These are phyloP conservation scores for Crocodylus rhombifer DNA, from an alignment of 2,797 vertebrate genomes.

Conservation along the genomic window DNA sequence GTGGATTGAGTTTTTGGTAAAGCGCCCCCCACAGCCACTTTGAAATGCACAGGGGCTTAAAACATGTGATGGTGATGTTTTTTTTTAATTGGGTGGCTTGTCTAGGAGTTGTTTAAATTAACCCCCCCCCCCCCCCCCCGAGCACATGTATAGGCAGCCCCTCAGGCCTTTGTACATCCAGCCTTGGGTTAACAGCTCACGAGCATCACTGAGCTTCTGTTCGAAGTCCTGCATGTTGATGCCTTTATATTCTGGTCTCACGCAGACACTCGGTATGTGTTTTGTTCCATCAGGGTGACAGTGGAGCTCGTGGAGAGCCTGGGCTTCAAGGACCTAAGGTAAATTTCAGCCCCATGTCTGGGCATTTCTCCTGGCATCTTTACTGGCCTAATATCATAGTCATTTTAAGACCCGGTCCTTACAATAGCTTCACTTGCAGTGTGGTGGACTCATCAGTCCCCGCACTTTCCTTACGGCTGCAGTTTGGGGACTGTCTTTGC, in stretches of 20 bases:
- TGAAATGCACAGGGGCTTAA: too few relatives aligned
- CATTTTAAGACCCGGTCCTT: background rate
- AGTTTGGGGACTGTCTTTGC: background rate
- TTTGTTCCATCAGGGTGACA: slow-evolving; percentile 85
- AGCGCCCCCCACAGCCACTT: too few relatives aligned
- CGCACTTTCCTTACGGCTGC: fast-evolving
- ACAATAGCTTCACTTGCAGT: background rate
- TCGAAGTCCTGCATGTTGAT: background rate
- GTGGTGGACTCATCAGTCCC: fast-evolving
- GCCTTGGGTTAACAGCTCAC: background rate
- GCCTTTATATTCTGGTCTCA: background rate
- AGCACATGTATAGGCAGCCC: too few relatives aligned
- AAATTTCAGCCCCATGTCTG: background rate
- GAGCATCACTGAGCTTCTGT: background rate
- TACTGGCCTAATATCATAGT: background rate
- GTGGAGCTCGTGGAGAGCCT: slow-evolving; percentile 85
- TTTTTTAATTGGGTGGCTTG: too few relatives aligned
- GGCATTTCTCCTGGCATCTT: background rate
- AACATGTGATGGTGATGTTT: too few relatives aligned
- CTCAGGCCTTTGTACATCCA: background rate
- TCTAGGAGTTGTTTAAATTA: too few relatives aligned
- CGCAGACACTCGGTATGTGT: background rate
- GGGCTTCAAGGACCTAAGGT: slow-evolving; percentile 90
- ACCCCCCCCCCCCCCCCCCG: too few relatives aligned
- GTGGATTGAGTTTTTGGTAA: too few relatives aligned